phyloP scores from a whole-genome alignment of 2,888 invertebrate genomes.

The Erebia palarica region DNA sequence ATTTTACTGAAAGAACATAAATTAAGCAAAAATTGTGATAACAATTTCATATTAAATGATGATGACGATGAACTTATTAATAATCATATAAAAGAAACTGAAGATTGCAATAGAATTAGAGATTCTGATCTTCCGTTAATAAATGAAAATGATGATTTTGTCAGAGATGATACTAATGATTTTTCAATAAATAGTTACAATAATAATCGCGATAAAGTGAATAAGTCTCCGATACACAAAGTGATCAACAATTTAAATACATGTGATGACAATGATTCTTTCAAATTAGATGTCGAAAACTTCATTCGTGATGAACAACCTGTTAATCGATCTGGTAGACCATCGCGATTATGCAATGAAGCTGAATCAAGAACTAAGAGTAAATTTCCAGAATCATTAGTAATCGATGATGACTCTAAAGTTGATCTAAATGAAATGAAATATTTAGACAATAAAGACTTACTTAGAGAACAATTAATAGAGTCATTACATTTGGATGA shows the following conservation, averaged over 20 bases:
- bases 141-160: background rate
- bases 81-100: background rate
- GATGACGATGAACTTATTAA: background rate
- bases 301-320: conserved; percentile 14
- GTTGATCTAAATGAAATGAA: background rate
- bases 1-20: background rate
- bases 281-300: conserved; percentile 7
- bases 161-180: background rate
- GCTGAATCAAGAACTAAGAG: background rate
- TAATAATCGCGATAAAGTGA: background rate
- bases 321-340: background rate
- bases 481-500: background rate
- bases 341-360: background rate
- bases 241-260: background rate
- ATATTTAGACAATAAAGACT: background rate
- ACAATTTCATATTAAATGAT: background rate
- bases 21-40: background rate
- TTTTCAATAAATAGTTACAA: background rate
- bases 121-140: background rate
- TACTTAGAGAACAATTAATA: background rate
- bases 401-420: background rate
- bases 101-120: background rate
- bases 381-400: background rate
- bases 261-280: background rate
- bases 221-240: background rate